phyloP scores from a whole-genome alignment of 2,113 vertebrate genomes.

The Oncorhynchus kisutch region DNA sequence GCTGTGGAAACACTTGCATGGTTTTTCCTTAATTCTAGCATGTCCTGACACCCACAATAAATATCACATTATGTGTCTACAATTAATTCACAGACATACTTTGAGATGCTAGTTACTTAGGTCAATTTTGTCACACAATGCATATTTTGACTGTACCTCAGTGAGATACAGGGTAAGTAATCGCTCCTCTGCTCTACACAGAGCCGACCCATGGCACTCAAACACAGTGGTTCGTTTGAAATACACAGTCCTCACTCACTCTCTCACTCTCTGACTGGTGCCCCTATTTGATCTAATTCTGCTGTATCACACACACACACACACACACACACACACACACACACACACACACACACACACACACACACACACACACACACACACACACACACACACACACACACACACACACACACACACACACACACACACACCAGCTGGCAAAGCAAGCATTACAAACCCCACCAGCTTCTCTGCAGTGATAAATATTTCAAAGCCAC shows the following conservation, averaged over 20 bases:
- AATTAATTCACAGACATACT: too few species aligned
- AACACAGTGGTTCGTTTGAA: too few species aligned
- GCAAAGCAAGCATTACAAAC: constrained; percentile 37
- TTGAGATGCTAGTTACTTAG: too few species aligned
- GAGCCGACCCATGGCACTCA: too few species aligned
- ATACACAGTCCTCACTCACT: too few species aligned
- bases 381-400: background rate
- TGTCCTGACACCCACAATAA: background rate
- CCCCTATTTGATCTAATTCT: constrained; percentile 13
- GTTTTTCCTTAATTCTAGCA: background rate
- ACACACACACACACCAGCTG: constrained; percentile 19
- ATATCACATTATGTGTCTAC: too few species aligned
- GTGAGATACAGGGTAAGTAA: too few species aligned
- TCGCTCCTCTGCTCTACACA: too few species aligned
- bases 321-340: too few species aligned
- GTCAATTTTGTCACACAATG: too few species aligned
- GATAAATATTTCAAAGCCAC: constrained; percentile 66
- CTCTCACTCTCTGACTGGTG: background rate
- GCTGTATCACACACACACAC: background rate
- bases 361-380: background rate
- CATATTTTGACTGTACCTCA: too few species aligned
- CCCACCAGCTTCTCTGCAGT: constrained; percentile 43
- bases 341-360: background rate
- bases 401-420: background rate
- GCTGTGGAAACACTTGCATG: background rate